Percentiles rank a stretch among this genome's conserved stretches.
phyloP scores from a whole-genome alignment of 2,113 vertebrate genomes.

The Sinocyclocheilus anophthalmus region DNA sequence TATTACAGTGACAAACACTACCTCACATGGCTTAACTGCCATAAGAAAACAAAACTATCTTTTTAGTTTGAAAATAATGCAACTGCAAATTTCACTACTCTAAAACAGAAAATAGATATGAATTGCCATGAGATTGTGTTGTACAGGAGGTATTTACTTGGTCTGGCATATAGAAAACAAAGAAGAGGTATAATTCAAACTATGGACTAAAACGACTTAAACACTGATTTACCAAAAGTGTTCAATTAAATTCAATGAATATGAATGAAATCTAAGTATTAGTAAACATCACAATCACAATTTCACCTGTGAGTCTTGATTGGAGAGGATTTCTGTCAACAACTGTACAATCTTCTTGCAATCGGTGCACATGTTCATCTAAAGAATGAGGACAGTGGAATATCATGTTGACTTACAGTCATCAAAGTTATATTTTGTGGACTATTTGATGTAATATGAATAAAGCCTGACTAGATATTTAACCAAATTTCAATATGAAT shows the following conservation, averaged over 20 bases:
- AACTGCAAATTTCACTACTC: neutral
- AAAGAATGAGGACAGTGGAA: neutral
- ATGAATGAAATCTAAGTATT: neutral
- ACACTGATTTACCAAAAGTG: neutral
- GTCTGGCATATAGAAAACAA: neutral
- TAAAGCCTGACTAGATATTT: neutral
- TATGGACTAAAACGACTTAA: neutral
- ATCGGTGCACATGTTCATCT: constrained; percentile 66
- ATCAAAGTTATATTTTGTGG: neutral
- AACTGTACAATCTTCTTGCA: constrained; percentile 70
- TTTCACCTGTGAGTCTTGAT: constrained; percentile 66
- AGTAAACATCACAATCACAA: neutral
- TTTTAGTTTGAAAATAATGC: neutral
- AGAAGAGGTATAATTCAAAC: neutral
- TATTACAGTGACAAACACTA: neutral
- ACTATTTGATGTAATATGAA: neutral
- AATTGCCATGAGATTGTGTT: neutral
- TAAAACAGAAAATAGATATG: neutral
- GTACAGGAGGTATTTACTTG: neutral
- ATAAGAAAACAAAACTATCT: neutral
- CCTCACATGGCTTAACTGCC: neutral
- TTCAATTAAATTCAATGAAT: neutral
- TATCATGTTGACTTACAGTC: neutral
- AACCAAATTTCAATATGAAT: neutral
- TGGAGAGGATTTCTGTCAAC: constrained; percentile 67